Conservation (phyloP, 1,140 invertebrate genomes). For the Aricia agestis region DNA sequence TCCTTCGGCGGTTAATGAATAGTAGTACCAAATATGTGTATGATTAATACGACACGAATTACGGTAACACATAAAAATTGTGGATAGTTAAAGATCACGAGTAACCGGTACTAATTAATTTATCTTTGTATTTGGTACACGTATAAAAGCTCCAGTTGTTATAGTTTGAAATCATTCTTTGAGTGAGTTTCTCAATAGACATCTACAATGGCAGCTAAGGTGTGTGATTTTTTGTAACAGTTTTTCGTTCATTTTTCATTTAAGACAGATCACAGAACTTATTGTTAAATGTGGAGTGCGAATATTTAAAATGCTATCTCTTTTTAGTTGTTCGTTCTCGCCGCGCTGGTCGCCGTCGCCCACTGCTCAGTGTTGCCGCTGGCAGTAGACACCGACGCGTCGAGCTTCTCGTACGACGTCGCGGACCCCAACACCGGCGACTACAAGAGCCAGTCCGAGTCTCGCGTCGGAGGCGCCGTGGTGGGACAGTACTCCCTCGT, state of each 20-base stretch:
- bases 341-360: neutral
- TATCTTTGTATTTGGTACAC: neutral
- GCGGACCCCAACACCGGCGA: conserved; percentile 71
- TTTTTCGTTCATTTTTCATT: neutral
- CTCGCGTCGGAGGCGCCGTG: conserved; percentile 63
- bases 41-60: neutral
- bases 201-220: conserved; percentile 9
- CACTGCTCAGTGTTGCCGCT: conserved; percentile 13
- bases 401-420: conserved; percentile 58
- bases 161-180: neutral
- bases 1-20: neutral
- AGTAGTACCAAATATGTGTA: neutral
- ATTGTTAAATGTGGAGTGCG: neutral
- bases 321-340: neutral
- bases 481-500: conserved; percentile 43
- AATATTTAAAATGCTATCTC: neutral
- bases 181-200: neutral
- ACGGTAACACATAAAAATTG: neutral
- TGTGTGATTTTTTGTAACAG: neutral
- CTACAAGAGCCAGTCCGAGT: conserved; percentile 65
- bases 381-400: conserved; percentile 30
- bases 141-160: neutral
- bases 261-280: neutral
- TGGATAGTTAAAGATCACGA: neutral
- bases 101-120: neutral